Evolutionary conservation across 2,888 invertebrate genomes (phyloP), one percentile per base, ranked within the genome.

Genomic region (Iselma pallidipennis): DNA sequence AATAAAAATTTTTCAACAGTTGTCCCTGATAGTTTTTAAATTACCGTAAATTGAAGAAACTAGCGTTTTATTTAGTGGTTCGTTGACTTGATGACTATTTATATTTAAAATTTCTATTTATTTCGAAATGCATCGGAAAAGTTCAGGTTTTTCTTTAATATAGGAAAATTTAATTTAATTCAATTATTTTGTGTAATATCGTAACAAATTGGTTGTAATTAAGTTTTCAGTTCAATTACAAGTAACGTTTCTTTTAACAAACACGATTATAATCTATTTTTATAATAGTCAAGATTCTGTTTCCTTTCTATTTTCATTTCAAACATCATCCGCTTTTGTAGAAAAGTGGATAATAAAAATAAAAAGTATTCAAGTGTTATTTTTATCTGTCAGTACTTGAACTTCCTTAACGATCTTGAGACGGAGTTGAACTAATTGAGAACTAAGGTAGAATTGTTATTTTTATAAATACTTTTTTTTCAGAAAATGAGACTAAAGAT

Each of bases 1-100:
- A 52, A 63, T 57, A 57, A 57, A 49, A 51, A 57, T 53, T 55
- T 63, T 55, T 45, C 49, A 33, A 48, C 14, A 52, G 33, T 56
- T 37, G 23, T 4, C 55, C 9, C 45, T 55, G 59, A 55, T 60
- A n/a, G 29, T 9, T 55, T 60, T 60, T 55, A 60, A 49, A 61
- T 57, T 57, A 49, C 33, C 37, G 26, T 29, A 45, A 48, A 60
- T 33, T 19, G 29, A 12, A 33, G 19, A 28, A 16, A 37, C n/a
- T n/a, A n/a, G n/a, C 9, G 14, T 57, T 49, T 58, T 26, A 7
- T 53, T 51, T 14, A 31, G 56, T 52, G 60, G 49, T 59, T 48
- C 37, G 48, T 59, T 50, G 19, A 19, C 31, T 16, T 16, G 16
- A 19, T 37, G 19, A 9, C 9, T n/a, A n/a, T n/a, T n/a, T n/a